A percentile compares a stretch with the other conserved stretches of the same genome.
These are phyloP conservation scores for Ibycter americanus DNA, from an alignment of 2,797 vertebrate genomes.

Conservation along the genomic window DNA sequence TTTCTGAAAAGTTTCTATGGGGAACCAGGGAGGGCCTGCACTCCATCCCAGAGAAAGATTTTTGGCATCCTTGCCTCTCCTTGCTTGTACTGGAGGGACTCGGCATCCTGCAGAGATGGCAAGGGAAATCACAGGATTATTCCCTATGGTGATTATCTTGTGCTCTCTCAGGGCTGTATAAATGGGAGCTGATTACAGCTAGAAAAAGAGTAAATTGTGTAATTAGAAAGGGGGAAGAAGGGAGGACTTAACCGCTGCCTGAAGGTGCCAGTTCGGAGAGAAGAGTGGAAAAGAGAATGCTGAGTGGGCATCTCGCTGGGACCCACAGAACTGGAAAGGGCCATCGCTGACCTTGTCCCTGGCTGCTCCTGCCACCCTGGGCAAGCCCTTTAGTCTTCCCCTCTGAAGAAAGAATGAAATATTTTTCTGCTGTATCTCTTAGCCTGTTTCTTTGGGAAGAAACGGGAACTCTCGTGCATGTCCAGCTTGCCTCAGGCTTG, in stretches of 20 bases:
- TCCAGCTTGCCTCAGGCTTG: neutral
- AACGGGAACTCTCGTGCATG: neutral
- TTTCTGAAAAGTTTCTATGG: neutral
- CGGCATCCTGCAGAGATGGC: neutral
- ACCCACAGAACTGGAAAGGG: neutral
- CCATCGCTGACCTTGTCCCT: neutral
- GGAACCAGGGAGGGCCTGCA: neutral
- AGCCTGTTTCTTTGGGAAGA: neutral
- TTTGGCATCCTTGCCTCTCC: neutral
- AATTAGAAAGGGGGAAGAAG: constrained; percentile 33
- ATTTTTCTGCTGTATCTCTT: neutral
- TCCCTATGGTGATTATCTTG: constrained; percentile 52
- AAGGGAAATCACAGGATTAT: constrained; percentile 53
- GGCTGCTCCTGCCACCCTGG: neutral
- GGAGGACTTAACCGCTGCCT: neutral
- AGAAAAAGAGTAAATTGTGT: constrained; percentile 58
- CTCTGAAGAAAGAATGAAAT: neutral
- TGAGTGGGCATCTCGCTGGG: accelerated
- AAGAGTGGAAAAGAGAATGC: neutral
- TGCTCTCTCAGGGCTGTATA: constrained; percentile 42
- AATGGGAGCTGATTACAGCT: constrained; percentile 59
- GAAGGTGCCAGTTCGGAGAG: neutral
- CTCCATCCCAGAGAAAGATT: neutral
- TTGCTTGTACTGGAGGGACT: neutral
- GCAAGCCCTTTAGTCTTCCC: neutral